phyloP scores from a whole-genome alignment of 2,888 invertebrate genomes.

The Drosophila barbarae region DNA sequence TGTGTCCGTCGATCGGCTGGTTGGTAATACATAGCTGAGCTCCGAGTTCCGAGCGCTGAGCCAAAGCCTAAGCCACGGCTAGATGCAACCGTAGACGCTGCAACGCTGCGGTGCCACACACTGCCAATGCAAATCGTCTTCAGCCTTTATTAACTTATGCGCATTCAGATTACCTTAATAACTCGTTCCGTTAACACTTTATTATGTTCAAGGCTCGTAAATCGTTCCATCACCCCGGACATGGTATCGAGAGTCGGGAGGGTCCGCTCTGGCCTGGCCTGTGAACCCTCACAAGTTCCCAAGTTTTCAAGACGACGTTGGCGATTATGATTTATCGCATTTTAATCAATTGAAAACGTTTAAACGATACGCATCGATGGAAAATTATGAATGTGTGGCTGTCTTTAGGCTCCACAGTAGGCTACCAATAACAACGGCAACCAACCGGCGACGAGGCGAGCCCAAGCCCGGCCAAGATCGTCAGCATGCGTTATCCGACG shows the following conservation, averaged over 20 bases:
- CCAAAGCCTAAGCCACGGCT: conserved; percentile 14
- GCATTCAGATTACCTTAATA: conserved; percentile 75
- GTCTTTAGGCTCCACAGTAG: conserved; percentile 76
- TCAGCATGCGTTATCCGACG: conserved; percentile 66
- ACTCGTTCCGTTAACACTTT: conserved; percentile 79
- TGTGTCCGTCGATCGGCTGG: conserved; percentile 51
- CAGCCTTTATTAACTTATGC: conserved; percentile 72
- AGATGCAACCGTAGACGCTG: conserved; percentile 65
- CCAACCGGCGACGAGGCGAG: conserved; percentile 28
- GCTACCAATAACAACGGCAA: conserved; percentile 60
- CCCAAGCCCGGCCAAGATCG: conserved; percentile 37
- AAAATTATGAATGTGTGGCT: conserved; percentile 74
- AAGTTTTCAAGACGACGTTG: conserved; percentile 41
- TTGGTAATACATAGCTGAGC: conserved; percentile 5
- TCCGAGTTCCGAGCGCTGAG: background rate
- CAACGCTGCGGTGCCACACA: conserved; percentile 9
- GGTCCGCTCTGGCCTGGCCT: conserved; percentile 17
- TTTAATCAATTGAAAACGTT: conserved; percentile 79
- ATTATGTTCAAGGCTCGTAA: conserved; percentile 74
- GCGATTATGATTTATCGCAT: conserved; percentile 79
- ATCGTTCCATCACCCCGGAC: conserved; percentile 70
- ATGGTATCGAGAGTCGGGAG: conserved; percentile 40
- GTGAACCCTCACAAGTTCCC: conserved; percentile 20
- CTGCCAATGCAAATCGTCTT: conserved; percentile 59
- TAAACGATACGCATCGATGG: conserved; percentile 75